Conservation (phyloP, 2,888 invertebrate species). For the Ormyrus thymus region DNA sequence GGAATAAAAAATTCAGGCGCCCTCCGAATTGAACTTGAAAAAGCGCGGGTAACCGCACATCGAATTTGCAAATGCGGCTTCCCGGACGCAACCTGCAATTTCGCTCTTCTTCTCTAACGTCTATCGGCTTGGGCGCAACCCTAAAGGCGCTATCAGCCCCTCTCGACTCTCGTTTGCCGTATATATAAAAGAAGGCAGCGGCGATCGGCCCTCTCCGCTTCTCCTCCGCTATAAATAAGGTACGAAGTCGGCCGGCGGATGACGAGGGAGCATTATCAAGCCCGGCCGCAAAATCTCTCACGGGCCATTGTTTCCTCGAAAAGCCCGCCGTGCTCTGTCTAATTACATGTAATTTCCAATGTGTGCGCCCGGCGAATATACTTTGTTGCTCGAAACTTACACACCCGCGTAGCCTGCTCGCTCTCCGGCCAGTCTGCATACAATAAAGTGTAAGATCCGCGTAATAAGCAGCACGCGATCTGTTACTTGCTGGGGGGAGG, state of each 20-base stretch:
- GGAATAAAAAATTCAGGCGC: constrained; percentile 16
- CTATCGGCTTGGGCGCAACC: too few relatives aligned
- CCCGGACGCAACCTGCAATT: constrained; percentile 23
- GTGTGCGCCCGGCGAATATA: not conserved
- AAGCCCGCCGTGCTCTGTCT: not conserved
- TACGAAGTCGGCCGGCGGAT: not conserved
- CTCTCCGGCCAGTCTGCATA: too few relatives aligned
- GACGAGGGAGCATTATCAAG: constrained; percentile 15
- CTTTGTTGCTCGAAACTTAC: constrained; percentile 22
- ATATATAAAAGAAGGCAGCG: not conserved
- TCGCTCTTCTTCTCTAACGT: too few relatives aligned
- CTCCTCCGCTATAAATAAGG: not conserved
- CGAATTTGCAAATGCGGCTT: constrained; percentile 21
- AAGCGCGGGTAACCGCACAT: constrained; percentile 3
- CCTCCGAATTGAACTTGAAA: not conserved
- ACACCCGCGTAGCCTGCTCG: too few relatives aligned
- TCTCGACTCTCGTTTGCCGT: not conserved
- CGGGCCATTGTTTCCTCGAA: not conserved
- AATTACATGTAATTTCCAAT: constrained; percentile 34
- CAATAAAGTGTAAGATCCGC: too few relatives aligned
- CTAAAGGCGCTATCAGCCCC: not conserved
- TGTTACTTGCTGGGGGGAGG: not conserved
- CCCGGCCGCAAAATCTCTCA: not conserved
- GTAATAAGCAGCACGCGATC: too few relatives aligned
- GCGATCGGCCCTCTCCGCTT: not conserved